These are phyloP conservation scores for Agapornis canus DNA, from an alignment of 2,797 vertebrate species.

Conservation along the genomic window DNA sequence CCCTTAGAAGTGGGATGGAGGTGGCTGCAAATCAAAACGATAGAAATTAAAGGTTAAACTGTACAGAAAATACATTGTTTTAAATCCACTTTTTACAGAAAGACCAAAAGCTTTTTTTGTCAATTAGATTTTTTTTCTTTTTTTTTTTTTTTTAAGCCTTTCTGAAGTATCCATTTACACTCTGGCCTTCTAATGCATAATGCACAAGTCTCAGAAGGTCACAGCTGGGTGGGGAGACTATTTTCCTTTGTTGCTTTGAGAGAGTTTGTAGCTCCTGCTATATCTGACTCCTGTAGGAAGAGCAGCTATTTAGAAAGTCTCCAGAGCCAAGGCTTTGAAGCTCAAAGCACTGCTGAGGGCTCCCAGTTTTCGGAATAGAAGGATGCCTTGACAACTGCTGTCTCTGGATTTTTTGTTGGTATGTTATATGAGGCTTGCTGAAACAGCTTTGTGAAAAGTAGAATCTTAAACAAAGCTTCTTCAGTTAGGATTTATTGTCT, in stretches of 20 bases:
- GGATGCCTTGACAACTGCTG: fast-evolving
- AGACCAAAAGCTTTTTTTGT: background rate
- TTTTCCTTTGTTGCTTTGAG: slow-evolving; percentile 23
- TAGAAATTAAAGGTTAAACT: slow-evolving; percentile 44
- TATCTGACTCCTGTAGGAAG: slow-evolving; percentile 13
- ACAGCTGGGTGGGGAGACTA: background rate
- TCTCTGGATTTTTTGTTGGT: background rate
- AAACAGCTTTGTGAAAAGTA: background rate
- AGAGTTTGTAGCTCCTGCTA: background rate
- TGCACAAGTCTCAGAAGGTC: slow-evolving; percentile 22
- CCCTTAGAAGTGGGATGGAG: background rate
- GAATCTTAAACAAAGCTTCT: slow-evolving; percentile 25
- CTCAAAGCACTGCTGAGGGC: background rate
- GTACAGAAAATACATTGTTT: slow-evolving; percentile 34
- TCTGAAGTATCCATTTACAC: slow-evolving; percentile 41
- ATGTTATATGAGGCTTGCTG: background rate
- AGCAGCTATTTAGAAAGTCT: background rate
- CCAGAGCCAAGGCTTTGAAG: slow-evolving; percentile 17
- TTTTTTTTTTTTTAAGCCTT: background rate
- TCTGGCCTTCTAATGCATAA: slow-evolving; percentile 29
- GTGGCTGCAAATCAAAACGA: background rate
- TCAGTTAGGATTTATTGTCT: background rate
- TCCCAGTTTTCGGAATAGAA: slow-evolving; percentile 3
- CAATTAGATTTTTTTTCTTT: background rate
- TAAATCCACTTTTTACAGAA: background rate